phyloP scores from a whole-genome alignment of 2,797 vertebrate genomes.

The Malacoctenus gilli region DNA sequence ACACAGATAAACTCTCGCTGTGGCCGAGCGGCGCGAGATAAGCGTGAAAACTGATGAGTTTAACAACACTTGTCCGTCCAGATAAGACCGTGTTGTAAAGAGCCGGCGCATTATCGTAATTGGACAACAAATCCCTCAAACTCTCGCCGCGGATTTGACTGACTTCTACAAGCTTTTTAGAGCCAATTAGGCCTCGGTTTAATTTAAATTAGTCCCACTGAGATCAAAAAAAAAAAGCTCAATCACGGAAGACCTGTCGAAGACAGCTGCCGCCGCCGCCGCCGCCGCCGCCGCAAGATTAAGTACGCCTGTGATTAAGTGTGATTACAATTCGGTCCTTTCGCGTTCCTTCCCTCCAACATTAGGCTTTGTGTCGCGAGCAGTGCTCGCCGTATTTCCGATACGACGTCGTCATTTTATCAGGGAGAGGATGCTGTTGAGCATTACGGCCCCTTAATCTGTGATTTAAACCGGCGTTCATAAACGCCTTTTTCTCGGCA shows the following conservation, averaged over 20 bases:
- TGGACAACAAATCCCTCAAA: slow-evolving; percentile 25
- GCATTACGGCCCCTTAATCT: not conserved
- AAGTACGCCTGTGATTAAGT: not conserved
- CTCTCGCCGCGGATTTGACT: slow-evolving; percentile 8
- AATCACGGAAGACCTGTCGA: not conserved
- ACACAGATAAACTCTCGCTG: slow-evolving; percentile 54
- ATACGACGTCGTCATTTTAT: not conserved
- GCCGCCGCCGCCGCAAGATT: slow-evolving; percentile 13
- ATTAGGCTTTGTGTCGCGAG: slow-evolving; percentile 3
- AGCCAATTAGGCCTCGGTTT: slow-evolving; percentile 14
- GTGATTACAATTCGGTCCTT: slow-evolving; percentile 27
- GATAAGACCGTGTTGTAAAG: slow-evolving; percentile 6
- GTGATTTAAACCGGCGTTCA: not conserved
- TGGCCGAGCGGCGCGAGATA: slow-evolving; percentile 37
- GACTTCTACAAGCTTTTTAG: slow-evolving; percentile 9
- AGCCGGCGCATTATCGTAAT: slow-evolving; percentile 17
- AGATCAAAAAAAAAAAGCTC: slow-evolving; percentile 16
- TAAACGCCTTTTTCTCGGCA: too few species aligned
- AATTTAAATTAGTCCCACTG: slow-evolving; percentile 12
- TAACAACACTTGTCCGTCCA: not conserved
- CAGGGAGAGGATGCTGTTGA: not conserved
- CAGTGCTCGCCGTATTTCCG: not conserved
- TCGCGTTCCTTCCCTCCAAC: too few species aligned
- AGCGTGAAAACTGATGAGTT: slow-evolving; percentile 23
- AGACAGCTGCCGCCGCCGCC: slow-evolving; percentile 4